Base-by-base conservation (phyloP, 2,797 vertebrate species). In the Mycteria americana region DNA sequence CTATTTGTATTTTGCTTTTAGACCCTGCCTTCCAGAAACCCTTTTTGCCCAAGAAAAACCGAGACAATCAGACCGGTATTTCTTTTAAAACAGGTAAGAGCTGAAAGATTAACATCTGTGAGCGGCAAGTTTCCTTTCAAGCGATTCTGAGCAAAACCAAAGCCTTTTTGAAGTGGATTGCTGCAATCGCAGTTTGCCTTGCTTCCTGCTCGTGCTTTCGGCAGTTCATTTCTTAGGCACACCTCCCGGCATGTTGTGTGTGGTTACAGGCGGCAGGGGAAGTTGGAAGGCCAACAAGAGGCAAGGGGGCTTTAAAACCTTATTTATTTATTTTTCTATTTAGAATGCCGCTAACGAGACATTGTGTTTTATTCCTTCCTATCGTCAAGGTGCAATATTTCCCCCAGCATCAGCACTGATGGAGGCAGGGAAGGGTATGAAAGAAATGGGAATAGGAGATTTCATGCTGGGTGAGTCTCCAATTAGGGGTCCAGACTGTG, bases 111-210 rank as follows among this genome's bases (percentile, higher is more conserved):
- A 91, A 46, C 33, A 23, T 57, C 75, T 3, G 7, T 62, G 57
- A 79, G 83, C 4, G 3, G 59, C 35, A 18, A 82, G 60, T 63
- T 95, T 93, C 77, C 77, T 87, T 94, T 95, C 46, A 76, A 72
- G 72, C 7, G 0, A 64, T 63, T 92, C 85, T 63, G 74, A 92
- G 94, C 6, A 45, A 90, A 92, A 45, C 35, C 1, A 0, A 84
- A 81, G 70, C 33, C 79, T 92, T 95, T 92, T 79, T 92, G 92
- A 95, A 95, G 93, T 82, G 76, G 73, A 81, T 96, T 85, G 60
- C 33, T 97, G 77, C 86, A 59, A 46, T 79, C 15, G 30, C 48
- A 82, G 18, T 62, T 94, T 51, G 53, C 37, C 65, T 92, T 79
- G 65, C 83, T 97, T 97, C 92, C 77, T 95, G 83, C 87, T 92